These are phyloP conservation scores for Pseudocheirus occidentalis DNA, from an alignment of 2,797 vertebrate species.

Conservation along the genomic window DNA sequence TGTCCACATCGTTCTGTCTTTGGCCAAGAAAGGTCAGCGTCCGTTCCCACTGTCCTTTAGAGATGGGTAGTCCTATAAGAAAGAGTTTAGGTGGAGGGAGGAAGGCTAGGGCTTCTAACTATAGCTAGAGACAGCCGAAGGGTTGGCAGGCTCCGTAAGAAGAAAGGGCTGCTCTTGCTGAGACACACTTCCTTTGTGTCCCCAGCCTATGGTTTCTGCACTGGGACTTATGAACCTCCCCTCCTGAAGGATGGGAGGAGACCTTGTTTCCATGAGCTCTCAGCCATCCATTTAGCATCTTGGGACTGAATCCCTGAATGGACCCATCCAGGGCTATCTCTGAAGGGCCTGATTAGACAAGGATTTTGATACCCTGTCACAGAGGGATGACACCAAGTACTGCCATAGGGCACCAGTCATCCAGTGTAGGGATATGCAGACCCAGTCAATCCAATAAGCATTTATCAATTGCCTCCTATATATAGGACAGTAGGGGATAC, in stretches of 20 bases:
- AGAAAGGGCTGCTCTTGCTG: background rate
- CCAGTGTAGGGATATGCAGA: background rate
- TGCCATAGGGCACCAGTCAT: background rate
- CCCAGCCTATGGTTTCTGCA: background rate
- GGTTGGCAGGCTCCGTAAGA: background rate
- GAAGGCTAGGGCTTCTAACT: too few species aligned
- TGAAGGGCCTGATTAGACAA: background rate
- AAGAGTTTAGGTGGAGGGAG: background rate
- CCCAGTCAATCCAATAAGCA: background rate
- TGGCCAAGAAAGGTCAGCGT: background rate
- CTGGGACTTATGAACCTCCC: background rate
- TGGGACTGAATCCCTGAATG: background rate
- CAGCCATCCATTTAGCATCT: background rate
- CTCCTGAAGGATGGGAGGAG: background rate
- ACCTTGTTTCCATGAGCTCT: background rate
- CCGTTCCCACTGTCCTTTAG: background rate
- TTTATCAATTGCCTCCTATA: background rate
- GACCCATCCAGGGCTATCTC: background rate
- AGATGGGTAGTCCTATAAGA: background rate
- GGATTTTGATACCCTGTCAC: background rate
- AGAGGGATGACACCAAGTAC: background rate
- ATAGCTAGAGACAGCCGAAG: too few species aligned
- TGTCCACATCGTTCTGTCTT: background rate
- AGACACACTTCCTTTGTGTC: background rate
- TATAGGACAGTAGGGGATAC: background rate